These are phyloP conservation scores for Amazona guildingii DNA, from an alignment of 2,113 vertebrate species.

Conservation along the genomic window DNA sequence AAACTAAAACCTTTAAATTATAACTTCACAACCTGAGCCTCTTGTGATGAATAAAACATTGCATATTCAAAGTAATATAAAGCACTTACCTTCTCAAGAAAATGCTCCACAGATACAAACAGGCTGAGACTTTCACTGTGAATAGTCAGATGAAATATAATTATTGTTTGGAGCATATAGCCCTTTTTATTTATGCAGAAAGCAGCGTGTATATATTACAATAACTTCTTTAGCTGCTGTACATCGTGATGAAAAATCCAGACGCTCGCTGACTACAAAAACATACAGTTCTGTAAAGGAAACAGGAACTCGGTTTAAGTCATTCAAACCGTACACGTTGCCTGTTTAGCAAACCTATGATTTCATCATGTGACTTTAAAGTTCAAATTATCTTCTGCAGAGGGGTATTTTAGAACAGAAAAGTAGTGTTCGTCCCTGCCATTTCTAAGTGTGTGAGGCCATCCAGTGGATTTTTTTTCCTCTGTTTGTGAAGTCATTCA, in stretches of 20 bases:
- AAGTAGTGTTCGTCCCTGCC: slow-evolving; percentile 19
- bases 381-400: slow-evolving; percentile 28
- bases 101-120: not conserved
- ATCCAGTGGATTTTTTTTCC: slow-evolving; percentile 49
- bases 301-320: slow-evolving; percentile 52
- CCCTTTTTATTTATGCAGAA: not conserved
- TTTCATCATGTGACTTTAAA: slow-evolving; percentile 65
- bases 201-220: not conserved
- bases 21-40: not conserved
- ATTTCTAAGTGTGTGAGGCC: slow-evolving; percentile 54
- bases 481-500: not conserved
- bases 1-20: not conserved
- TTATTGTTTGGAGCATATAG: slow-evolving; percentile 15
- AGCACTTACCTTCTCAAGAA: slow-evolving; percentile 52
- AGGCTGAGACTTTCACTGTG: not conserved
- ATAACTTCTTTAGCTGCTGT: not conserved
- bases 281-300: not conserved
- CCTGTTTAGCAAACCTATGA: slow-evolving; percentile 53
- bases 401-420: slow-evolving; percentile 53
- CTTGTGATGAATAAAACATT: not conserved
- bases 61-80: slow-evolving; percentile 9
- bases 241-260: not conserved
- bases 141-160: slow-evolving; percentile 1
- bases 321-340: slow-evolving; percentile 59
- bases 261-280: not conserved